Base-by-base conservation (phyloP, 2,888 invertebrate species). In the Halictus quadricinctus region DNA sequence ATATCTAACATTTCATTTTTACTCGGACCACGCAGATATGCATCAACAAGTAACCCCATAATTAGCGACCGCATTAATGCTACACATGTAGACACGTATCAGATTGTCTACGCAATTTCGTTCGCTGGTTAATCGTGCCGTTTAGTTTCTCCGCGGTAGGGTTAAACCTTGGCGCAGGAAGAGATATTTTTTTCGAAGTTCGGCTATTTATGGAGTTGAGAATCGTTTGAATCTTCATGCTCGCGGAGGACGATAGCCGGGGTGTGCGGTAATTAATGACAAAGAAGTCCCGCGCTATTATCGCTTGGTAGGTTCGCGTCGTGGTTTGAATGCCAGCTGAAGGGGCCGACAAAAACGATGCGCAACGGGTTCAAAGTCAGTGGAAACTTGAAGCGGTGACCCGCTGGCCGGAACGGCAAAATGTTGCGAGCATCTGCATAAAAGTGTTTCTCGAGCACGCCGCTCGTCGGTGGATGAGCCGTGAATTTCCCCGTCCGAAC, bases 361-460 rank as follows among this genome's bases (percentile, higher is more conserved):
- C 21, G 41, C 69, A 21, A 10, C 36, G 36, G 5, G 18, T n/a
- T 58, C n/a, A 29, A 29, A 21, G 58, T 58, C 21, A 15, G 21
- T 48, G 70, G 43, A 77, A 78, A 73, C 64, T 70, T 70, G 25
- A 12, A 60, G 25, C 76, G 83, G 66, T 79, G 72, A 73, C 50
- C 58, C 83, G 79, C 79, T 79, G n/a, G 64, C 29, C 72, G 72
- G 75, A 75, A 84, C 72, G 75, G 64, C n/a, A 54, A 72, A 64
- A 69, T 76, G 72, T 69, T 43, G 54, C 29, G 12, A 15, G 75
- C 54, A 75, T 82, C 83, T 72, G 72, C 79, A 83, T 83, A 84
- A 83, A 76, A 58, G 78, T 72, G 79, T 66, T 66, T 15, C 12
- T 36, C 41, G 21, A 13, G 21, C 72, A n/a, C 43, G n/a, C 70